These are phyloP conservation scores for Caloenas nicobarica DNA, from an alignment of 2,113 vertebrate species.

Conservation along the genomic window DNA sequence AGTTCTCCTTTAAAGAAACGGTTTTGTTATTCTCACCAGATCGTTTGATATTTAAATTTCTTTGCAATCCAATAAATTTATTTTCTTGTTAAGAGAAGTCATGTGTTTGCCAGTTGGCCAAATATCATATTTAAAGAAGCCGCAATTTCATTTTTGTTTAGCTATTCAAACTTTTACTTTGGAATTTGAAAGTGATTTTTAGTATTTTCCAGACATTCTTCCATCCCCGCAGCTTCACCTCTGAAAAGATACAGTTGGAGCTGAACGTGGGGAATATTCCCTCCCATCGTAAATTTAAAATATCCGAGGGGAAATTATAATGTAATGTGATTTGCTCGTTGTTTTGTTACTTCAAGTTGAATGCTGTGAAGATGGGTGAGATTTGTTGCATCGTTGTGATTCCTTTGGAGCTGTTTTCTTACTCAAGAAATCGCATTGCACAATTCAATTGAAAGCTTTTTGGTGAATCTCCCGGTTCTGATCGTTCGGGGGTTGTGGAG, in stretches of 20 bases:
- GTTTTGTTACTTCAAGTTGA: not conserved
- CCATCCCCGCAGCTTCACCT: not conserved
- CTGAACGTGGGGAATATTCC: not conserved
- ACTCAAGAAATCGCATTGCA: fast-evolving
- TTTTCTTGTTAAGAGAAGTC: not conserved
- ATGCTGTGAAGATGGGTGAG: not conserved
- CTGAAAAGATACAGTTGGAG: not conserved
- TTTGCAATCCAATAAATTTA: not conserved
- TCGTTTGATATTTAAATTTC: not conserved
- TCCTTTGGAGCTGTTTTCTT: not conserved
- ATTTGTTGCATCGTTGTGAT: not conserved
- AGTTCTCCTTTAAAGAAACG: not conserved
- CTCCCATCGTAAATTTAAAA: not conserved
- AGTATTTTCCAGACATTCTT: not conserved
- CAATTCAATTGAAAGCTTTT: not conserved
- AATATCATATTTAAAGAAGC: not conserved
- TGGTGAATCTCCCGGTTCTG: not conserved
- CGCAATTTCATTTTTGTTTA: not conserved
- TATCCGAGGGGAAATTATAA: not conserved
- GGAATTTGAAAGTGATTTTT: not conserved
- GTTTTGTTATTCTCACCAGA: not conserved
- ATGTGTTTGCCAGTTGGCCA: not conserved
- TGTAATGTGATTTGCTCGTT: not conserved
- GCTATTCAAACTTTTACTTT: not conserved
- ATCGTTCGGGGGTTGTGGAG: not conserved